Percentiles rank a stretch among this genome's conserved stretches.
These are phyloP conservation scores for Cavia aperea DNA, from an alignment of 2,113 vertebrate genomes.

Conservation along the genomic window DNA sequence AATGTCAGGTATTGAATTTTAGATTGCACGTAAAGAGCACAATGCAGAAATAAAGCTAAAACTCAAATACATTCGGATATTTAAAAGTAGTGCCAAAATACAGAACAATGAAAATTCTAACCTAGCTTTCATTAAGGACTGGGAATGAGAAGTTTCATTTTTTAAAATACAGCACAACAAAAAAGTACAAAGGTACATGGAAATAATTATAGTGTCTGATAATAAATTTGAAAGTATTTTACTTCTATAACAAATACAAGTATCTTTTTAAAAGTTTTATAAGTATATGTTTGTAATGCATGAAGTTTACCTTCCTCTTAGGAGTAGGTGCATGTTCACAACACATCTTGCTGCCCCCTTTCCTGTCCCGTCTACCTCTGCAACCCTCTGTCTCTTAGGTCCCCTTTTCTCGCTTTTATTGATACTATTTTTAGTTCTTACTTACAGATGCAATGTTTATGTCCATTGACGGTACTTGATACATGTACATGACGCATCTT, in stretches of 20 bases:
- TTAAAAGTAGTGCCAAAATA: background rate
- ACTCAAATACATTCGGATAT: background rate
- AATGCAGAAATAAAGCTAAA: conserved; percentile 31
- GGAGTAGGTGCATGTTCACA: background rate
- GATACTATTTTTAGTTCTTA: background rate
- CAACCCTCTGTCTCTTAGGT: background rate
- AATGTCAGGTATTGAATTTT: conserved; percentile 27
- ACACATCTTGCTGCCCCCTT: background rate
- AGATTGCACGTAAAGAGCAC: conserved; percentile 22
- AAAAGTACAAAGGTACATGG: background rate
- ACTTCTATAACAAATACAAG: background rate
- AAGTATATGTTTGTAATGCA: background rate
- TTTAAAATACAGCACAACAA: background rate
- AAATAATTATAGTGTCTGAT: background rate
- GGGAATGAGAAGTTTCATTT: background rate
- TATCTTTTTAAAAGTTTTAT: background rate
- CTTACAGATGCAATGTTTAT: background rate
- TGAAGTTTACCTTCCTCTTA: background rate
- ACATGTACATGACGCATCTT: background rate
- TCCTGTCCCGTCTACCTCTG: background rate
- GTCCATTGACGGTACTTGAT: background rate
- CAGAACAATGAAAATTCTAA: conserved; percentile 1
- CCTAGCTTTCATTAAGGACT: background rate
- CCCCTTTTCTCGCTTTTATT: background rate
- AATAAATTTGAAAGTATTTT: conserved; percentile 4